phyloP scores from a whole-genome alignment of 2,113 vertebrate species.

The Sprattus sprattus region DNA sequence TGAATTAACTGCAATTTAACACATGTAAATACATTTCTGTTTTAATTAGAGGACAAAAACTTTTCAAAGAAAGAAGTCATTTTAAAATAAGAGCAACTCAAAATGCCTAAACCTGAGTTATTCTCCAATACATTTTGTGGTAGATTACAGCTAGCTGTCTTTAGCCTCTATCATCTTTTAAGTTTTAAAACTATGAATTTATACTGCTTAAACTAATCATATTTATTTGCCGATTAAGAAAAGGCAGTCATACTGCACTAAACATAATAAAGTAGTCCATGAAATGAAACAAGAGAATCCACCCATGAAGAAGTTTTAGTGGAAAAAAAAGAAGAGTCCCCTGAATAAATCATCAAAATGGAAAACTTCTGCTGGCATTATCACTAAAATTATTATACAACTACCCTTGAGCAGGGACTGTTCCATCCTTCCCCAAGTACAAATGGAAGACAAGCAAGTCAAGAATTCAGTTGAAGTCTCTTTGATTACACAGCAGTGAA shows the following conservation, averaged over 20 bases:
- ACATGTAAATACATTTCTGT: neutral
- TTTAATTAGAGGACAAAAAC: neutral
- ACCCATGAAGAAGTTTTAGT: neutral
- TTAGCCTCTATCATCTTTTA: neutral
- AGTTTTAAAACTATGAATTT: neutral
- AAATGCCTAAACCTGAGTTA: neutral
- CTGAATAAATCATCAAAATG: constrained; percentile 8
- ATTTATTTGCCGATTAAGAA: neutral
- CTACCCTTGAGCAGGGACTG: neutral
- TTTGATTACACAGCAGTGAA: constrained; percentile 16
- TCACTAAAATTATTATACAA: neutral
- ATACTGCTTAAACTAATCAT: neutral
- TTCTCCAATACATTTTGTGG: constrained; percentile 11
- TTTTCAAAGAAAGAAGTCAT: neutral
- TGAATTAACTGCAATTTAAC: neutral
- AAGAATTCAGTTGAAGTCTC: constrained; percentile 1
- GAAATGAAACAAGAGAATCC: neutral
- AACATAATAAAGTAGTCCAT: neutral
- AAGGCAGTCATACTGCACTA: neutral
- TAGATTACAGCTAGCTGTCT: neutral
- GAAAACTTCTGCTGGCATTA: neutral
- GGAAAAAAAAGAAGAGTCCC: neutral
- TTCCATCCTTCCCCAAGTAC: neutral
- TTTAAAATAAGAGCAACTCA: neutral
- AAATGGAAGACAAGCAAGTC: constrained; percentile 13